A percentile compares a stretch with the other conserved stretches of the same genome.
Evolutionary conservation across 2,888 invertebrate genomes (phyloP).

Genomic region (Polydrusus pterygomalis): DNA sequence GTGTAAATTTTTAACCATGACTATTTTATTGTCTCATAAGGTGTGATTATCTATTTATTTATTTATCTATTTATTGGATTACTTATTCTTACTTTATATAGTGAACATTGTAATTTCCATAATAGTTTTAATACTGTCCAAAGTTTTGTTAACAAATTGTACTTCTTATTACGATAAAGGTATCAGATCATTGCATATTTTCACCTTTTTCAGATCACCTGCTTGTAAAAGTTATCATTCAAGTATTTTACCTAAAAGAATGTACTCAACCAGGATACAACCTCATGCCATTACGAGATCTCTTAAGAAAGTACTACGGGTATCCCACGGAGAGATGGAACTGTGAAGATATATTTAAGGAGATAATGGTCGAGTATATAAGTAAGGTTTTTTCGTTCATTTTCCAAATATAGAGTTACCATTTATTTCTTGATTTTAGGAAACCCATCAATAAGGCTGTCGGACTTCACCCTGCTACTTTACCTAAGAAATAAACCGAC

Average conservation of each 20-base stretch:
- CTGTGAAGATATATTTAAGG: conserved; percentile 63
- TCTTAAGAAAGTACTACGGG: conserved; percentile 68
- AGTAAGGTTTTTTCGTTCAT: conserved; percentile 65
- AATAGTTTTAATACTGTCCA: no score
- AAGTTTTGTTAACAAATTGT: no score
- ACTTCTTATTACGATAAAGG: no score
- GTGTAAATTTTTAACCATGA: no score
- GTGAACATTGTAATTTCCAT: no score
- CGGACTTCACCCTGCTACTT: conserved; percentile 66
- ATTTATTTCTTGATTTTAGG: conserved; percentile 57
- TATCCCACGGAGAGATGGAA: conserved; percentile 67
- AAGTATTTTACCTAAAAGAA: conserved; percentile 66
- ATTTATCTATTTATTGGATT: no score
- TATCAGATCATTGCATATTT: no score
- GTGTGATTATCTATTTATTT: no score
- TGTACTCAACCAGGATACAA: conserved; percentile 65
- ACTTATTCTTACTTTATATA: no score
- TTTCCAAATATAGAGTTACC: no score
- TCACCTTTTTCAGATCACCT: conserved; percentile 65
- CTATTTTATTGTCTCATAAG: no score
- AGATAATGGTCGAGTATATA: conserved; percentile 66
- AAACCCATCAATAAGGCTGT: conserved; percentile 59
- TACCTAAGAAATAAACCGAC: conserved; percentile 69
- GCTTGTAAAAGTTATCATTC: conserved; percentile 69
- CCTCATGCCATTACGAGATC: conserved; percentile 64